Evolutionary conservation across 2,113 vertebrate species (phyloP).

Genomic region (Vidua chalybeata): DNA sequence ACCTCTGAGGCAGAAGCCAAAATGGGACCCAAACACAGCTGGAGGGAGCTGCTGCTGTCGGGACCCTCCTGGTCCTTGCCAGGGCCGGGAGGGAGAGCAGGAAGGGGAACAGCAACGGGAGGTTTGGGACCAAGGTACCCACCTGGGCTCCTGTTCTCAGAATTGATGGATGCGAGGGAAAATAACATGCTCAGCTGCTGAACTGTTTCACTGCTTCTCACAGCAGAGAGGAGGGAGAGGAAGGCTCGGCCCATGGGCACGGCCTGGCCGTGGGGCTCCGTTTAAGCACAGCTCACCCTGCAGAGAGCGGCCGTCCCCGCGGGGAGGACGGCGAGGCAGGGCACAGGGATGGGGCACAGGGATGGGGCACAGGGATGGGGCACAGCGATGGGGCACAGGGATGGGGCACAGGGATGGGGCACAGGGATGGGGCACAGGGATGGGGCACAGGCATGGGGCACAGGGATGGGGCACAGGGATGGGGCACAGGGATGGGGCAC

Average conservation of each 20-base stretch:
- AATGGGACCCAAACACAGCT: accelerated
- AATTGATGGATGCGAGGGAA: background rate
- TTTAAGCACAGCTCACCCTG: accelerated
- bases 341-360: no score
- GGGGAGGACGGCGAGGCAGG: no score
- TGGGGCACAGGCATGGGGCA: no score
- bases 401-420: no score
- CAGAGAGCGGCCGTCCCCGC: accelerated
- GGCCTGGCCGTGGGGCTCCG: accelerated
- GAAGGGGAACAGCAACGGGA: accelerated
- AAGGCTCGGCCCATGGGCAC: accelerated
- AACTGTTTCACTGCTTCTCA: background rate
- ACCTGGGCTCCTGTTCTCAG: background rate
- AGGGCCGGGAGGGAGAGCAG: background rate
- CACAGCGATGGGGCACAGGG: no score
- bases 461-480: no score
- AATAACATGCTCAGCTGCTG: accelerated
- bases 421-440: no score
- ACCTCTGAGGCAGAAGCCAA: background rate
- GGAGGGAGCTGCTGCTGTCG: accelerated
- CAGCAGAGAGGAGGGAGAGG: background rate
- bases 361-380: no score
- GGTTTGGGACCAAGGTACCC: background rate
- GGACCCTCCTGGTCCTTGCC: accelerated
- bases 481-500: no score